phyloP scores from a whole-genome alignment of 2,113 vertebrate genomes.

The Pelusios castaneus region DNA sequence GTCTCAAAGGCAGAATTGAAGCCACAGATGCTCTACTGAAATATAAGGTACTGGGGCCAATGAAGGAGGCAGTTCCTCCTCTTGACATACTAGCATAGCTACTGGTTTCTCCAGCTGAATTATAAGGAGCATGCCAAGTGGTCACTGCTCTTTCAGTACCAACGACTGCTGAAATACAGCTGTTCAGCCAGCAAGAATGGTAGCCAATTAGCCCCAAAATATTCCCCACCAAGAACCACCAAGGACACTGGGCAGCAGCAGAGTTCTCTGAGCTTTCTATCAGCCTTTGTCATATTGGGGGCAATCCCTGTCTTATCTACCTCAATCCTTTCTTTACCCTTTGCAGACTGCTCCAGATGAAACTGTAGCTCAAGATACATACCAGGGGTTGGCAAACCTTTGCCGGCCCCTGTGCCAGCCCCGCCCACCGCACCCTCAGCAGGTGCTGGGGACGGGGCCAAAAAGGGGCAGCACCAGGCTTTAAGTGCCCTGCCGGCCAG shows the following conservation, averaged over 20 bases:
- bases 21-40: fast-evolving
- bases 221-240: neutral
- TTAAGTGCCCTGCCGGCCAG: too few relatives aligned
- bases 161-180: neutral
- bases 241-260: neutral
- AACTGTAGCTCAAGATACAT: neutral
- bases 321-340: neutral
- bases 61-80: neutral
- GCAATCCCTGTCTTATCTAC: neutral
- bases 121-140: neutral
- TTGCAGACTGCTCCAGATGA: neutral
- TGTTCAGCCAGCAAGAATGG: neutral
- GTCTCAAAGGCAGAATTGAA: neutral
- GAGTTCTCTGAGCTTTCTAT: neutral
- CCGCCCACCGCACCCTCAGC: too few relatives aligned
- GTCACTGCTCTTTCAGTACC: neutral
- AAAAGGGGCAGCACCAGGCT: too few relatives aligned
- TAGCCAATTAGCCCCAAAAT: neutral
- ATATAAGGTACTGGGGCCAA: neutral
- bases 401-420: too few relatives aligned
- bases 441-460: too few relatives aligned
- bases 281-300: neutral
- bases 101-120: neutral
- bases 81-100: neutral
- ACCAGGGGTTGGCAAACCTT: too few relatives aligned